These are phyloP conservation scores for Hedychridium roseum DNA, from an alignment of 2,888 invertebrate genomes.

Conservation along the genomic window DNA sequence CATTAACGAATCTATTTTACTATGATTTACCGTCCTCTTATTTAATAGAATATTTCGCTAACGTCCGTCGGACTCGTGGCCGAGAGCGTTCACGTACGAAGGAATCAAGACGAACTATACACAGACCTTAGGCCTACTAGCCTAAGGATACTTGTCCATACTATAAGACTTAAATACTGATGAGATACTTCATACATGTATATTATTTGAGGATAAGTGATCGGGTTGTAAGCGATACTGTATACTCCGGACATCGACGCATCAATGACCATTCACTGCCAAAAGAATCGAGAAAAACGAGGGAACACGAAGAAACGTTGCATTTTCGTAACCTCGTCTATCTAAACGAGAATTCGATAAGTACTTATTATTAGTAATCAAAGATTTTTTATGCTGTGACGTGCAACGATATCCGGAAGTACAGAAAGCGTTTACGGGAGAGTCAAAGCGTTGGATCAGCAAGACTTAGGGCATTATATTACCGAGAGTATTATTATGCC, in stretches of 20 bases:
- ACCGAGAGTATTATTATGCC: constrained; percentile 64
- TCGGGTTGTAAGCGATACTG: constrained; percentile 55
- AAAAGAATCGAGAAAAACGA: constrained; percentile 44
- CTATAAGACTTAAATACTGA: constrained; percentile 63
- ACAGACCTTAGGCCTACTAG: constrained; percentile 55
- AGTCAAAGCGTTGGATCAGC: constrained; percentile 62
- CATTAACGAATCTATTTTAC: no score
- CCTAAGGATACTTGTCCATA: constrained; percentile 62
- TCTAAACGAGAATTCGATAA: neutral
- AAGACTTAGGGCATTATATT: constrained; percentile 64
- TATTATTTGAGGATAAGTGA: constrained; percentile 57
- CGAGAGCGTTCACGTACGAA: constrained; percentile 13
- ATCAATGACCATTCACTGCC: constrained; percentile 31
- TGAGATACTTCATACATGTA: constrained; percentile 59
- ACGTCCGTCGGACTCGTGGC: constrained; percentile 15
- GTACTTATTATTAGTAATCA: no score
- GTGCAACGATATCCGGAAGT: constrained; percentile 57
- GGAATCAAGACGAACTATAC: constrained; percentile 47
- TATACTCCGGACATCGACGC: constrained; percentile 55
- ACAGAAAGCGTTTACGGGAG: constrained; percentile 56
- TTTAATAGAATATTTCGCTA: neutral
- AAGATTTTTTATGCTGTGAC: no score
- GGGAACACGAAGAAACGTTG: constrained; percentile 25
- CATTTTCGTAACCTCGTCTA: neutral
- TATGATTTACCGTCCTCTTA: no score